Base-by-base conservation (phyloP, 2,888 invertebrate species). In the Callyntrura sp. region DNA sequence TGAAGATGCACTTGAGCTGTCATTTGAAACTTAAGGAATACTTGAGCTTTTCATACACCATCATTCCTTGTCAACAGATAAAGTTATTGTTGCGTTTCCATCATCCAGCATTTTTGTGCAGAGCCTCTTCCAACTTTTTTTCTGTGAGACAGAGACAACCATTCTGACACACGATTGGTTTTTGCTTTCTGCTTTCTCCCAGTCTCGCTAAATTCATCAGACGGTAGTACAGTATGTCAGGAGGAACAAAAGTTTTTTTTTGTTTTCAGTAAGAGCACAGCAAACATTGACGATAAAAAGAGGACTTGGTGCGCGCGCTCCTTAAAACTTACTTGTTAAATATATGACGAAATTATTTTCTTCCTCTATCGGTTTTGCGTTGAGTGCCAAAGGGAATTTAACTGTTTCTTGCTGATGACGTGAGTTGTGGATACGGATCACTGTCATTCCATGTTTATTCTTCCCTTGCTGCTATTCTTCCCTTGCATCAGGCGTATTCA, bases 1-100 rank as follows among this genome's bases (percentile, higher is more conserved):
- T 78, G 55, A 78, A 78, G 78, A 55, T 78, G 78, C n/a, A 78
- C 78, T 78, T 78, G 78, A 78, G 78, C 78, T 78, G 78, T 78
- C 78, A 78, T 57, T 55, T 51, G 55, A 35, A 55, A 78, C 81
- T 81, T 45, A 62, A 60, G 45, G 81, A 62, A 81, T 48, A 81
- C 81, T 62, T 45, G 81, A 60, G 81, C 28, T 45, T 62, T 81
- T 45, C 81, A 62, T 62, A 62, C 62, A 62, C 23, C 62, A 81
- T 81, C 62, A 81, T 45, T 81, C 43, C 62, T 62, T 45, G 62
- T 81, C 60, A 45, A 81, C 81, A 55, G 35, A 78, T 78, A 55
- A 78, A 35, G 55, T 78, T 78, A 35, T 55, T 81, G 81, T 81
- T 81, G n/a, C 45, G 28, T 45, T 60, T 23, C 81, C 62, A 8